phyloP scores from a whole-genome alignment of 2,797 vertebrate species.

The Poeciliopsis turneri region DNA sequence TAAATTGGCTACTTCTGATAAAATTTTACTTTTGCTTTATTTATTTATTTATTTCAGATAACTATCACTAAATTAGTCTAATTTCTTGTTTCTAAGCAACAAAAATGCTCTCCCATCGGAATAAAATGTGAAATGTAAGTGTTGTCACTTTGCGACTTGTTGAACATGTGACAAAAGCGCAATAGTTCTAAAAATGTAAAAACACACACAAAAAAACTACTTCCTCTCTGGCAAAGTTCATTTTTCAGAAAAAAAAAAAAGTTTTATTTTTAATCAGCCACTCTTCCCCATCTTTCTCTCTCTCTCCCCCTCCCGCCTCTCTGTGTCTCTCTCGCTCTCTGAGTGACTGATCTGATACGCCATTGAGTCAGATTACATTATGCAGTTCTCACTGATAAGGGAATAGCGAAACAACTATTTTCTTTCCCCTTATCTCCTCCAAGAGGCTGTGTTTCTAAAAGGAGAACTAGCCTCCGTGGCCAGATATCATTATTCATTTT shows the following conservation, averaged over 20 bases:
- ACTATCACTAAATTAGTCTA: not conserved
- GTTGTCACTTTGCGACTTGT: not conserved
- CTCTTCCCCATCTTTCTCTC: constrained; percentile 12
- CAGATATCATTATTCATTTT: constrained; percentile 79
- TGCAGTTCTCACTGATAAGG: constrained; percentile 77
- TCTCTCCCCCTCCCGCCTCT: constrained; percentile 1
- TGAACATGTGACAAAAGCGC: not conserved
- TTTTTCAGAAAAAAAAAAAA: constrained; percentile 8
- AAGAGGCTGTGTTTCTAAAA: constrained; percentile 75
- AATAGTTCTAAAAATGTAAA: not conserved
- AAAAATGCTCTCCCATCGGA: not conserved
- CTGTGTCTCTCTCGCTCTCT: constrained; percentile 19
- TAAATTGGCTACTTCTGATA: not conserved
- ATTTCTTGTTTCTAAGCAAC: not conserved
- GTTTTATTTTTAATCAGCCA: constrained; percentile 24
- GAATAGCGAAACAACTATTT: constrained; percentile 75
- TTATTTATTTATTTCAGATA: not conserved
- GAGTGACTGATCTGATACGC: constrained; percentile 77
- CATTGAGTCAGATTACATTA: constrained; percentile 78
- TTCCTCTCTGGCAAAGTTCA: not conserved
- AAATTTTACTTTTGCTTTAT: not conserved
- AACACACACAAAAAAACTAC: too few species aligned
- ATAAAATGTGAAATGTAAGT: not conserved
- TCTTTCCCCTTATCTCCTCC: constrained; percentile 75
- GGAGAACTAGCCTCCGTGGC: constrained; percentile 61